Conservation (phyloP, 2,113 vertebrate species). For the Podarcis raffonei region DNA sequence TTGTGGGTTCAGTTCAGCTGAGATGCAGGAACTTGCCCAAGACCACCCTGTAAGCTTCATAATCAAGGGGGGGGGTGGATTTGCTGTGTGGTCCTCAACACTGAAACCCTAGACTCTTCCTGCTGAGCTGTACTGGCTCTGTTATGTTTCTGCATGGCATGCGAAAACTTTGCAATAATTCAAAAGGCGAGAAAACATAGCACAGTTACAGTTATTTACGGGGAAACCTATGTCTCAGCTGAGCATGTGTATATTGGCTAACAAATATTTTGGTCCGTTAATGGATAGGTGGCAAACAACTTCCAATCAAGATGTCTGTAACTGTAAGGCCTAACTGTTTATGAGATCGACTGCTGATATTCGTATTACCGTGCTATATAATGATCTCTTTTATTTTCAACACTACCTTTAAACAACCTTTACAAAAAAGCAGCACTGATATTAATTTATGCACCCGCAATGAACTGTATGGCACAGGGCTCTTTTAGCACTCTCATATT, state of each 20-base stretch:
- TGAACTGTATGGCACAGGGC: background rate
- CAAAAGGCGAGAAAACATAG: constrained; percentile 29
- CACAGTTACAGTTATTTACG: constrained; percentile 52
- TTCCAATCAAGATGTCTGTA: background rate
- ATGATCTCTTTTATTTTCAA: background rate
- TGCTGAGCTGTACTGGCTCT: background rate
- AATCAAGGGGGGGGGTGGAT: background rate
- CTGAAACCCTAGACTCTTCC: background rate
- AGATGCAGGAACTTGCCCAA: background rate
- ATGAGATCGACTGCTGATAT: background rate
- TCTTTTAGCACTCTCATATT: background rate
- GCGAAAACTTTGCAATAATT: constrained; percentile 32
- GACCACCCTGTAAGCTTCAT: background rate
- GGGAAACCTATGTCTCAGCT: constrained; percentile 30
- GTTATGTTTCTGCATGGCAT: constrained; percentile 13
- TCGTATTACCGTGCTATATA: background rate
- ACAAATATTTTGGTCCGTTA: constrained; percentile 48
- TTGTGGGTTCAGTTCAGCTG: background rate
- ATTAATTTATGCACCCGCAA: background rate
- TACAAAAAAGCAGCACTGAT: background rate
- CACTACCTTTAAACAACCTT: background rate
- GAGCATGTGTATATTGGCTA: constrained; percentile 35
- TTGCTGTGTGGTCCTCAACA: background rate
- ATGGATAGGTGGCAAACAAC: background rate
- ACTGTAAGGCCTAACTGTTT: background rate